These are phyloP conservation scores for Dexiosoma caninum DNA, from an alignment of 2,888 invertebrate species.

Conservation along the genomic window DNA sequence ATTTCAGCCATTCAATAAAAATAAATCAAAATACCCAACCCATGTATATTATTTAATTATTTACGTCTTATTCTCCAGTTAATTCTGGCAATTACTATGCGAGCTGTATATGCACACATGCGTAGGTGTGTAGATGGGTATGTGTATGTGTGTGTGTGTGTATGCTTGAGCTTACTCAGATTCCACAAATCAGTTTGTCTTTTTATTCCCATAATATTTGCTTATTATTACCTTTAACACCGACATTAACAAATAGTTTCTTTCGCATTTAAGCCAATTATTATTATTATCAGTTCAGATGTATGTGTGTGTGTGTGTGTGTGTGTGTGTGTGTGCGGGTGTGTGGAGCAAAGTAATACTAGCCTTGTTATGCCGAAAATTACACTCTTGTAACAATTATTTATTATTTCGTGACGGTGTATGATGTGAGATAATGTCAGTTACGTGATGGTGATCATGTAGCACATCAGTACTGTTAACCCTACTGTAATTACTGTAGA, in stretches of 20 bases:
- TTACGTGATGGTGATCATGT: slow-evolving; percentile 58
- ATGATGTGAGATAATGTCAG: slow-evolving; percentile 60
- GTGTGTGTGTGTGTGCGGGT: background rate
- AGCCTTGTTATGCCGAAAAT: background rate
- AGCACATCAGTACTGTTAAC: no score
- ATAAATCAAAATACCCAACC: slow-evolving; percentile 61
- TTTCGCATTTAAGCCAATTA: background rate
- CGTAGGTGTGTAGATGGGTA: background rate
- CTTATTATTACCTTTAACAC: slow-evolving; percentile 45
- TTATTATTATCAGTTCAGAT: background rate
- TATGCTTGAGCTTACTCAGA: no score
- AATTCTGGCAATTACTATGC: slow-evolving; percentile 54
- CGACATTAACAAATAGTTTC: slow-evolving; percentile 27
- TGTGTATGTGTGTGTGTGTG: background rate
- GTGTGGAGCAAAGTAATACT: background rate
- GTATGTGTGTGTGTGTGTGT: background rate
- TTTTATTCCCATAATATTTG: slow-evolving; percentile 50
- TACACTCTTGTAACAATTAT: slow-evolving; percentile 25
- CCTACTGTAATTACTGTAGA: no score
- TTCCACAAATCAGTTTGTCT: slow-evolving; percentile 20
- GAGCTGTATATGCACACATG: background rate
- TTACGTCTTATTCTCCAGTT: slow-evolving; percentile 28
- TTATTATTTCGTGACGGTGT: slow-evolving; percentile 3
- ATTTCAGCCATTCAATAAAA: slow-evolving; percentile 42
- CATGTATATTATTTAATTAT: slow-evolving; percentile 29